A percentile compares a stretch with the other conserved stretches of the same genome.
Evolutionary conservation across 2,888 invertebrate genomes (phyloP).

Genomic region (Dione vanillae): DNA sequence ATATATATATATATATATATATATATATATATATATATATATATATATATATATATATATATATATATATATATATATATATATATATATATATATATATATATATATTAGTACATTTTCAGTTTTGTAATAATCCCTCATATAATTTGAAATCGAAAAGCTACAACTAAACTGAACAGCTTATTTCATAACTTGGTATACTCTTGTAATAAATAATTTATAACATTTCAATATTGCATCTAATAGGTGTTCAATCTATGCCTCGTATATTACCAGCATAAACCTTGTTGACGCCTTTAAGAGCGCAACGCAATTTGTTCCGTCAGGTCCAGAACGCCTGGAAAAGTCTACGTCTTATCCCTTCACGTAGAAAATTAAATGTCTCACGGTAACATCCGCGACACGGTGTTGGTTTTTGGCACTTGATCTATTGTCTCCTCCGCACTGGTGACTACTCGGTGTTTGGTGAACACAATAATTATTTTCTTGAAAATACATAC

Average conservation of each 20-base stretch:
- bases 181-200: too few species aligned
- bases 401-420: slow-evolving; percentile 72
- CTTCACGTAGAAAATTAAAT: slow-evolving; percentile 84
- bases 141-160: too few species aligned
- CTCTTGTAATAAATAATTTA: too few species aligned
- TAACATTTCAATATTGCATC: too few species aligned
- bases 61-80: too few species aligned
- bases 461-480: slow-evolving; percentile 51
- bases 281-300: slow-evolving; percentile 58
- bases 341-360: slow-evolving; percentile 80
- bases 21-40: too few species aligned
- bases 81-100: too few species aligned
- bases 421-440: slow-evolving; percentile 71
- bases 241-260: too few species aligned
- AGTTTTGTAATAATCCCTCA: neutral
- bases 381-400: slow-evolving; percentile 80
- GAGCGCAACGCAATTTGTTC: slow-evolving; percentile 69
- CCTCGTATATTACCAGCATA: slow-evolving; percentile 23
- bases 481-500: slow-evolving; percentile 40
- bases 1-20: too few species aligned
- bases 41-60: too few species aligned
- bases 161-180: too few species aligned
- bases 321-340: slow-evolving; percentile 59
- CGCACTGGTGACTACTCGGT: slow-evolving; percentile 50
- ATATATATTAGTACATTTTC: too few species aligned